phyloP scores from a whole-genome alignment of 2,888 invertebrate species.

The Acanthosepion esculentum region DNA sequence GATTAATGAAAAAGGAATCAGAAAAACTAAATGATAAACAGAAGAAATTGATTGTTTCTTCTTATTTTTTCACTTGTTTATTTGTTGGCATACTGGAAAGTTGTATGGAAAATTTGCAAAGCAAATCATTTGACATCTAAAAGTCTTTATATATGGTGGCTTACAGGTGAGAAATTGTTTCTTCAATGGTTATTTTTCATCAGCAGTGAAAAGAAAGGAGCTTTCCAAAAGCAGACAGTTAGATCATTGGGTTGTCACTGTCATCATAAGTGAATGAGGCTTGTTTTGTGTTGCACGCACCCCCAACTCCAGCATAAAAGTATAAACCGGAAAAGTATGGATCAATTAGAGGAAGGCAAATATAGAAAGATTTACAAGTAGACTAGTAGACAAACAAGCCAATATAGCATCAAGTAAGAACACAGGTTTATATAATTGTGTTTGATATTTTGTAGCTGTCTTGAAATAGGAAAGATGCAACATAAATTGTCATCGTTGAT shows the following conservation, averaged over 20 bases:
- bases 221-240: background rate
- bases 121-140: slow-evolving; percentile 18
- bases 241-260: background rate
- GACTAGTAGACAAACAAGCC: background rate
- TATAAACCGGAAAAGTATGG: background rate
- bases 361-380: background rate
- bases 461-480: too few species aligned
- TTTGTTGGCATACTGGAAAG: background rate
- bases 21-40: background rate
- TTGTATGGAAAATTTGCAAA: slow-evolving; percentile 33
- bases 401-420: too few species aligned
- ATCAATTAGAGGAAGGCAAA: background rate
- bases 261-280: background rate
- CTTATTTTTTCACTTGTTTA: background rate
- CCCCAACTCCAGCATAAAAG: background rate
- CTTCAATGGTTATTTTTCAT: slow-evolving; percentile 10
- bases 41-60: background rate
- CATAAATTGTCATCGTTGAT: too few species aligned
- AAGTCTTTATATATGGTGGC: slow-evolving; percentile 11
- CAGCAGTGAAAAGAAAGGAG: background rate
- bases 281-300: background rate
- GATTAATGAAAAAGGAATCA: background rate
- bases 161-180: slow-evolving; percentile 33
- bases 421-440: too few species aligned
- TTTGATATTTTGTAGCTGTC: too few species aligned